These are phyloP conservation scores for Cabera pusaria DNA, from an alignment of 2,888 invertebrate genomes.

Conservation along the genomic window DNA sequence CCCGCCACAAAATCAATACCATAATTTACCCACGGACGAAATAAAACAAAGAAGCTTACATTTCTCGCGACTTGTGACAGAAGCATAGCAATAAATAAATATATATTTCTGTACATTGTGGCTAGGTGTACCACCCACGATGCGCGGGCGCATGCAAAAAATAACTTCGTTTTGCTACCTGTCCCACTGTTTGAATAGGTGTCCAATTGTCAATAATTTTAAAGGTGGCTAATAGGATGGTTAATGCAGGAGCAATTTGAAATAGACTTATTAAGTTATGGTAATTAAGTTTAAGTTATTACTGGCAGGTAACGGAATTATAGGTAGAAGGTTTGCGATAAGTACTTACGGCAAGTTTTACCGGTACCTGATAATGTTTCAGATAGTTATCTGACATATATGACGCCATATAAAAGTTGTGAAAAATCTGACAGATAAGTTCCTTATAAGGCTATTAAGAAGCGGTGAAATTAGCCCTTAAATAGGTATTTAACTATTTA, in stretches of 20 bases:
- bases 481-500: no score
- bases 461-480: no score
- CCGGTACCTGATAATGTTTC: no score
- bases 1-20: conserved; percentile 16
- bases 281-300: no score
- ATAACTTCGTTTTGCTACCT: conserved; percentile 37
- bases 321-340: no score
- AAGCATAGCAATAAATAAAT: conserved; percentile 51
- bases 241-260: not conserved
- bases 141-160: conserved; percentile 52
- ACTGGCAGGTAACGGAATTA: no score
- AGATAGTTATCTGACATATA: no score
- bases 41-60: conserved; percentile 26
- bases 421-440: no score
- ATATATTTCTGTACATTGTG: conserved; percentile 42
- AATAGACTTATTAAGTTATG: no score
- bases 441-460: no score
- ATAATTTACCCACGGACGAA: conserved; percentile 15
- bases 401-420: no score
- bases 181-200: conserved; percentile 39
- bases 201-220: conserved; percentile 34
- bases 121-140: conserved; percentile 46
- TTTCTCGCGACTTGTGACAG: conserved; percentile 41
- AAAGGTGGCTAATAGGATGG: conserved; percentile 23
- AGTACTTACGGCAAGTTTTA: no score